Conservation (phyloP, 2,888 invertebrate species). For the Isotomurus palustris region DNA sequence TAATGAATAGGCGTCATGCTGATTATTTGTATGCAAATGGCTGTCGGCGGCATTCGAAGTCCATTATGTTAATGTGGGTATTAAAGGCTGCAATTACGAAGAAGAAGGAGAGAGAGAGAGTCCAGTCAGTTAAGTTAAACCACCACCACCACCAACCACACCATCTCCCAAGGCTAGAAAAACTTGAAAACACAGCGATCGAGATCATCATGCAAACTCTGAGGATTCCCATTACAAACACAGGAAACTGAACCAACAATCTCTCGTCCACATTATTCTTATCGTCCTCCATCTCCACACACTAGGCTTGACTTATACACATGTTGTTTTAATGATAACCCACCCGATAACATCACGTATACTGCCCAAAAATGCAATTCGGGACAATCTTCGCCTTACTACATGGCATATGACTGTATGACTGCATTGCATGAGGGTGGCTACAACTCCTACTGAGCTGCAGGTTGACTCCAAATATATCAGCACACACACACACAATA, state of each 20-base stretch:
- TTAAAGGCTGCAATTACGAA: constrained; percentile 45
- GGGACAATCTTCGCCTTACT: too few species aligned
- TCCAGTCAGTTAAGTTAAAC: constrained; percentile 35
- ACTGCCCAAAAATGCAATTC: too few species aligned
- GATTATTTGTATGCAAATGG: constrained; percentile 47
- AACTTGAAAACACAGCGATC: constrained; percentile 39
- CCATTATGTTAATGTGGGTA: constrained; percentile 46
- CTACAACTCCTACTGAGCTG: too few species aligned
- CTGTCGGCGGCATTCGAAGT: constrained; percentile 44
- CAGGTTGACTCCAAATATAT: too few species aligned
- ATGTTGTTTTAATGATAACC: constrained; percentile 22
- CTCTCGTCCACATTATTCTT: constrained; percentile 5
- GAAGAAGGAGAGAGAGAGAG: too few species aligned
- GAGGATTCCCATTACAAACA: constrained; percentile 38
- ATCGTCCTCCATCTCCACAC: constrained; percentile 24
- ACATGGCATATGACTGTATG: too few species aligned
- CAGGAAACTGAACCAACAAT: constrained; percentile 32
- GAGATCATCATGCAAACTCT: constrained; percentile 39
- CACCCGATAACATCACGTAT: constrained; percentile 5
- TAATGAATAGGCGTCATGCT: constrained; percentile 46
- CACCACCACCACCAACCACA: constrained; percentile 10
- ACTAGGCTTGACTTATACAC: constrained; percentile 40
- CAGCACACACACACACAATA: too few species aligned
- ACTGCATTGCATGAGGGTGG: too few species aligned
- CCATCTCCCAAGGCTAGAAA: constrained; percentile 39